A percentile compares a stretch with the other conserved stretches of the same genome.
Evolutionary conservation across 2,888 invertebrate species (phyloP).

Genomic region (Zonitis immaculata): DNA sequence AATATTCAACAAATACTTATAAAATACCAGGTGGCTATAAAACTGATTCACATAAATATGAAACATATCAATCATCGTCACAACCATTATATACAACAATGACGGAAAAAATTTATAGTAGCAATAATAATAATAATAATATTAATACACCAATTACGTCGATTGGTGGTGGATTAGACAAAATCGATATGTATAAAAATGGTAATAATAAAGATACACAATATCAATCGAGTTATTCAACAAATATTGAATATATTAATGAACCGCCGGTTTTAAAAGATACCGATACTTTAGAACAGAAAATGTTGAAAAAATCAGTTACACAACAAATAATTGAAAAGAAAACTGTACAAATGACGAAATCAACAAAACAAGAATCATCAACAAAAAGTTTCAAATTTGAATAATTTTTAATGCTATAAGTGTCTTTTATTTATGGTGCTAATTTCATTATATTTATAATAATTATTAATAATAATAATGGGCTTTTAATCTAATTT

Average conservation of each 20-base stretch:
- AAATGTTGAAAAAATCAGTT: constrained; percentile 63
- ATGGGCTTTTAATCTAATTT: constrained; percentile 16
- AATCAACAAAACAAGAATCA: constrained; percentile 45
- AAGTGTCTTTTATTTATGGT: constrained; percentile 37
- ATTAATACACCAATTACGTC: too few relatives aligned
- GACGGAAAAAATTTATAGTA: constrained; percentile 44
- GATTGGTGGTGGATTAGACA: too few relatives aligned
- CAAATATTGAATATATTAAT: constrained; percentile 41
- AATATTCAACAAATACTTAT: constrained; percentile 41
- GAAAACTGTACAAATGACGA: constrained; percentile 63
- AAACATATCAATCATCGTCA: constrained; percentile 40
- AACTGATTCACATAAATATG: constrained; percentile 44
- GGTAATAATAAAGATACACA: constrained; percentile 34
- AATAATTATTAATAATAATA: too few relatives aligned
- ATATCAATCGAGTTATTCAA: constrained; percentile 38
- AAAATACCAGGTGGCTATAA: constrained; percentile 46
- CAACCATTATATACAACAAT: constrained; percentile 39
- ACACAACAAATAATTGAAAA: constrained; percentile 65
- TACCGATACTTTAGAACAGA: constrained; percentile 59
- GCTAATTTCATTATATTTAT: constrained; percentile 32
- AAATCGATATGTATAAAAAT: constrained; percentile 38
- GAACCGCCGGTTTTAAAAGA: constrained; percentile 47
- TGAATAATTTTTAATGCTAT: constrained; percentile 31
- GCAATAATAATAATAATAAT: too few relatives aligned
- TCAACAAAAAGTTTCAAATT: constrained; percentile 47